Percentiles rank a stretch among this genome's conserved stretches.
Conservation (phyloP, 2,113 vertebrate genomes). For the Notiomystis cincta region DNA sequence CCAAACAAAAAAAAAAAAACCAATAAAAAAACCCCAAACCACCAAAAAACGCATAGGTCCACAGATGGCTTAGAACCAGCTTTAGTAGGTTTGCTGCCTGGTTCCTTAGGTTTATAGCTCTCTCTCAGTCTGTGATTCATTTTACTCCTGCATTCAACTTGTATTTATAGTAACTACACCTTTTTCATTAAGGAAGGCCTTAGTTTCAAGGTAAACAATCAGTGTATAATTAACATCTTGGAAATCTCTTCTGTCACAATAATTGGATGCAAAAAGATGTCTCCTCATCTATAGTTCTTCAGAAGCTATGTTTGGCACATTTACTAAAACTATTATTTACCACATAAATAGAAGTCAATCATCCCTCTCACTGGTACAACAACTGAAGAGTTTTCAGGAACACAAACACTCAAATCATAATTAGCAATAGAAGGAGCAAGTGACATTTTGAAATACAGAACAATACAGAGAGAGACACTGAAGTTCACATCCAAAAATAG, state of each 20-base stretch:
- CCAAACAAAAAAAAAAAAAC: background rate
- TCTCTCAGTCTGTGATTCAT: background rate
- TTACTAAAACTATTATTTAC: background rate
- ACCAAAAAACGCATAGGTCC: background rate
- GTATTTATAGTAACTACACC: background rate
- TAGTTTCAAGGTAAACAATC: slow-evolving; percentile 36
- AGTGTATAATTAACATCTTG: background rate
- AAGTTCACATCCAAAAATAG: slow-evolving; percentile 44
- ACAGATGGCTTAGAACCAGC: background rate
- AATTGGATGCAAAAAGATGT: slow-evolving; percentile 32
- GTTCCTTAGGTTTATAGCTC: slow-evolving; percentile 11
- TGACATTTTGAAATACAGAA: slow-evolving; percentile 49
- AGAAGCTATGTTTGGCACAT: slow-evolving; percentile 12
- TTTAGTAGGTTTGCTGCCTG: slow-evolving; percentile 6
- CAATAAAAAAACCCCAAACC: background rate
- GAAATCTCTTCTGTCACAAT: slow-evolving; percentile 18
- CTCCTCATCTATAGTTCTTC: background rate
- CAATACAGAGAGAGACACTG: slow-evolving; percentile 17
- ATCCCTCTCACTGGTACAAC: background rate
- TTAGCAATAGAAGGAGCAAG: slow-evolving; percentile 5
- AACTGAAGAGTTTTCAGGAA: slow-evolving; percentile 36
- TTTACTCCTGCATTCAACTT: background rate
- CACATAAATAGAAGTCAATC: background rate
- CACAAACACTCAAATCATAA: slow-evolving; percentile 1
- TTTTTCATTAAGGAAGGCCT: slow-evolving; percentile 29